phyloP scores from a whole-genome alignment of 2,113 vertebrate genomes.

The Mus musculus region GRCm39 chr10:31100501-31101000 shows the following conservation, averaged over 20 bases:
- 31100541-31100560: not conserved
- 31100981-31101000: slow-evolving; percentile 74
- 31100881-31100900: slow-evolving; percentile 74
- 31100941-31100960: slow-evolving; percentile 68
- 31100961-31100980: slow-evolving; percentile 60
- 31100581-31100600: not conserved
- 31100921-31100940: slow-evolving; percentile 70
- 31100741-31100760: slow-evolving; percentile 17
- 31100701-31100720: not conserved
- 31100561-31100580: not conserved
- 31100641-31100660: not conserved
- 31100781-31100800: slow-evolving; percentile 63
- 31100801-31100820: slow-evolving; percentile 37
- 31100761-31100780: slow-evolving; percentile 66
- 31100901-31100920: slow-evolving; percentile 71
- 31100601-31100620: not conserved
- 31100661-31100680: not conserved
- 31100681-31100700: not conserved
- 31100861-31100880: slow-evolving; percentile 68
- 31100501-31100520: not conserved
- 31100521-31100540: not conserved
- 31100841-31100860: slow-evolving; percentile 61
- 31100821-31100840: slow-evolving; percentile 61
- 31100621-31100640: not conserved
- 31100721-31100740: slow-evolving; percentile 46